Conservation (phyloP, 2,113 vertebrate species). For the Pantherophis guttatus region DNA sequence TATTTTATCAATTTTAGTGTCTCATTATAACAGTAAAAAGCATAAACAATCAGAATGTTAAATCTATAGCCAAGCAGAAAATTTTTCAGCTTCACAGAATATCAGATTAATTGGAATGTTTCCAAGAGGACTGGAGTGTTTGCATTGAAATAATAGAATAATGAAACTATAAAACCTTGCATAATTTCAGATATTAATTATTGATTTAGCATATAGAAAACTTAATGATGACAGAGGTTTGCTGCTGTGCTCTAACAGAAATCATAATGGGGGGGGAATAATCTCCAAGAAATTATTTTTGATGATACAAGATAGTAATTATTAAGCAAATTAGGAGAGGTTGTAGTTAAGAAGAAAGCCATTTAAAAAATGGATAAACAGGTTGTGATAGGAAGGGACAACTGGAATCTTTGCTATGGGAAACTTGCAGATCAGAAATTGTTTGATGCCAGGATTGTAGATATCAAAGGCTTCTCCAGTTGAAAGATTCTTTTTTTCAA, state of each 20-base stretch:
- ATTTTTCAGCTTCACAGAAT: background rate
- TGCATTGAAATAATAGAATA: background rate
- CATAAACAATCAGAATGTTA: conserved; percentile 25
- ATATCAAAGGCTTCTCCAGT: conserved; percentile 5
- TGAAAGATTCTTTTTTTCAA: conserved; percentile 3
- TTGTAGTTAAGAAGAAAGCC: conserved; percentile 11
- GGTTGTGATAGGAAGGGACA: conserved; percentile 18
- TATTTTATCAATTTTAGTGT: conserved; percentile 30
- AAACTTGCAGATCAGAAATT: conserved; percentile 16
- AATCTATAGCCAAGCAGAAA: background rate
- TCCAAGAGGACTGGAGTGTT: background rate
- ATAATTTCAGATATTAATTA: background rate
- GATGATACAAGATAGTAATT: conserved; percentile 8
- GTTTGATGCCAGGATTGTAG: conserved; percentile 16
- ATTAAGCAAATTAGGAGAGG: background rate
- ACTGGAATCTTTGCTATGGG: conserved; percentile 2
- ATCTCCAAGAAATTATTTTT: background rate
- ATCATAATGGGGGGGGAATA: background rate
- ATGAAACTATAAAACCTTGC: background rate
- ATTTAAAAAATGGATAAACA: conserved; percentile 16
- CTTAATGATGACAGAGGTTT: background rate
- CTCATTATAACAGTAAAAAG: conserved; percentile 36
- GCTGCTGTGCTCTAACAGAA: background rate
- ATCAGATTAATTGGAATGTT: background rate
- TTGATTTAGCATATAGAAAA: background rate